Percentiles rank a stretch among this genome's conserved stretches.
These are phyloP conservation scores for Dendrocincla fuliginosa DNA, from an alignment of 2,797 vertebrate species.

Conservation along the genomic window DNA sequence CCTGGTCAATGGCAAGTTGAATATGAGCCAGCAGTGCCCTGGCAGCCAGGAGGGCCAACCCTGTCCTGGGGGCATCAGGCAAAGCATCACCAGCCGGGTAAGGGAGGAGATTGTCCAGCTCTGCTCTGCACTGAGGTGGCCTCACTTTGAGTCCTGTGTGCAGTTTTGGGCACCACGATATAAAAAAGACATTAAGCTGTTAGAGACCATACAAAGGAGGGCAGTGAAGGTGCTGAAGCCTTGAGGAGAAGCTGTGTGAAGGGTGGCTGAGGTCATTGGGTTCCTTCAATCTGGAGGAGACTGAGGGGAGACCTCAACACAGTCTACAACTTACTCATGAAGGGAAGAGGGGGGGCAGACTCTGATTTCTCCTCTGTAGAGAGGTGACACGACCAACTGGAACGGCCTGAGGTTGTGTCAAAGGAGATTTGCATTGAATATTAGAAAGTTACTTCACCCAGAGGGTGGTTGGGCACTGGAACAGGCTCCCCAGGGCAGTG, in stretches of 20 bases:
- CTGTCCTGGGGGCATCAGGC: not conserved
- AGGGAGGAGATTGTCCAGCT: not conserved
- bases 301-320: not conserved
- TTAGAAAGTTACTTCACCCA: not conserved
- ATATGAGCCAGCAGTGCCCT: not conserved
- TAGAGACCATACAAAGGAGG: not conserved
- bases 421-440: not conserved
- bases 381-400: not conserved
- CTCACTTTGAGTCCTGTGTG: not conserved
- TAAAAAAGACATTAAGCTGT: not conserved
- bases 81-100: accelerated
- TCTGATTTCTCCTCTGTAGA: not conserved
- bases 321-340: not conserved
- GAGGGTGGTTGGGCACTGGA: not conserved
- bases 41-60: not conserved
- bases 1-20: not conserved
- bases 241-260: not conserved
- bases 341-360: not conserved
- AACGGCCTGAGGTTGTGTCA: not conserved
- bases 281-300: not conserved
- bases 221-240: not conserved
- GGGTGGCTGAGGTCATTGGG: not conserved
- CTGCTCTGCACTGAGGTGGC: not conserved
- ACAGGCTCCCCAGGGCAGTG: not conserved
- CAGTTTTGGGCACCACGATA: not conserved